Evolutionary conservation across 2,888 invertebrate species (phyloP).

Genomic region (Heliothis peltigera): DNA sequence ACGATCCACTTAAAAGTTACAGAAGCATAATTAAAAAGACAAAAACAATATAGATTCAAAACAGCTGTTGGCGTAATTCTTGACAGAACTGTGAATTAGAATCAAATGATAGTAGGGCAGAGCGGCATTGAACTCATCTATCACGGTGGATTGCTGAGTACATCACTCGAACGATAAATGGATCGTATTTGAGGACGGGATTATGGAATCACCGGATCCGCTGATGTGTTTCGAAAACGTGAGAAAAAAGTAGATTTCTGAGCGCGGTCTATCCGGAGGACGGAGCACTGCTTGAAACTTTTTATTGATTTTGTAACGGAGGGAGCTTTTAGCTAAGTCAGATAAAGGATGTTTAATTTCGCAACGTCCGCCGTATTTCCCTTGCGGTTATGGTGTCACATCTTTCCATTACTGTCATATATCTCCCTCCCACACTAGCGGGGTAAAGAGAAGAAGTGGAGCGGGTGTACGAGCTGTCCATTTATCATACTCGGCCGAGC

Average conservation of each 20-base stretch:
- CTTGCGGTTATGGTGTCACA: constrained; percentile 74
- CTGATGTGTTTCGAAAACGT: constrained; percentile 48
- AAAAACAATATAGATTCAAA: not conserved
- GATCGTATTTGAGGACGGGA: constrained; percentile 65
- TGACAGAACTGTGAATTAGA: constrained; percentile 54
- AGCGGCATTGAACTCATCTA: constrained; percentile 60
- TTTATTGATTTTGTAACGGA: constrained; percentile 44
- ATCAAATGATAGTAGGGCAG: constrained; percentile 60
- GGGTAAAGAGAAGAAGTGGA: constrained; percentile 79
- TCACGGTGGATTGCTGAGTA: constrained; percentile 63
- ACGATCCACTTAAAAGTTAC: constrained; percentile 26
- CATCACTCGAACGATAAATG: constrained; percentile 64
- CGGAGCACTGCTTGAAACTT: constrained; percentile 15
- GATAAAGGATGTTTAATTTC: constrained; percentile 57
- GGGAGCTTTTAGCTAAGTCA: constrained; percentile 18
- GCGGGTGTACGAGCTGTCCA: constrained; percentile 73
- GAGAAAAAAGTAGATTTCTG: constrained; percentile 33
- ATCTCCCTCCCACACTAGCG: constrained; percentile 69
- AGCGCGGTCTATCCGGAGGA: constrained; percentile 23
- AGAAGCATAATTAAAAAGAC: constrained; percentile 14
- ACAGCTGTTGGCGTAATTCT: constrained; percentile 17
- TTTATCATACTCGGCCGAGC: constrained; percentile 84
- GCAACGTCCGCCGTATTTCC: constrained; percentile 67
- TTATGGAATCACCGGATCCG: constrained; percentile 63
- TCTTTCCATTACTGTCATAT: constrained; percentile 83